Evolutionary conservation across 1,140 invertebrate species (phyloP).

Genomic region (Heliconius hermathena): DNA sequence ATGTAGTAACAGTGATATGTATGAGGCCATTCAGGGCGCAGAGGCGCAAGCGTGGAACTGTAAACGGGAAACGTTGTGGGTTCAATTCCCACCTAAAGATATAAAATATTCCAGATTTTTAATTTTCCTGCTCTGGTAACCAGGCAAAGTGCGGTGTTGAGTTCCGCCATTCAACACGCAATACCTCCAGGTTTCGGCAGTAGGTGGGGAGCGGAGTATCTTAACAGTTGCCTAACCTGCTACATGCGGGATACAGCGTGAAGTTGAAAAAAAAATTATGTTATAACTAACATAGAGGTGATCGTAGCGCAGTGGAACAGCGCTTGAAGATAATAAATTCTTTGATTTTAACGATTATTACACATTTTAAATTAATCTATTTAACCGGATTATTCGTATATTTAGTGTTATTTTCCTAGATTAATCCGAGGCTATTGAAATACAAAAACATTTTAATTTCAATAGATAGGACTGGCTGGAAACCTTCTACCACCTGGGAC

Average conservation of each 20-base stretch:
- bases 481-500: too few relatives aligned
- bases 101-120: background rate
- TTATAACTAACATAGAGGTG: background rate
- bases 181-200: background rate
- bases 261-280: background rate
- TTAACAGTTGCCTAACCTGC: background rate
- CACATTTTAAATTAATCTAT: too few relatives aligned
- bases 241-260: background rate
- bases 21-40: too few relatives aligned
- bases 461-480: too few relatives aligned
- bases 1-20: background rate
- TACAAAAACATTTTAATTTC: too few relatives aligned
- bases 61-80: background rate
- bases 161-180: background rate
- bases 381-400: too few relatives aligned
- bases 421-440: too few relatives aligned
- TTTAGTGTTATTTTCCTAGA: too few relatives aligned
- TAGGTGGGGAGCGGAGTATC: background rate
- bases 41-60: background rate
- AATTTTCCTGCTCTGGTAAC: background rate
- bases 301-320: too few relatives aligned
- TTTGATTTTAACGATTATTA: too few relatives aligned
- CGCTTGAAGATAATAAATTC: too few relatives aligned
- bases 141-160: background rate
- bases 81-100: background rate